phyloP scores from a whole-genome alignment of 2,797 vertebrate species.

The Clarias pachynema region DNA sequence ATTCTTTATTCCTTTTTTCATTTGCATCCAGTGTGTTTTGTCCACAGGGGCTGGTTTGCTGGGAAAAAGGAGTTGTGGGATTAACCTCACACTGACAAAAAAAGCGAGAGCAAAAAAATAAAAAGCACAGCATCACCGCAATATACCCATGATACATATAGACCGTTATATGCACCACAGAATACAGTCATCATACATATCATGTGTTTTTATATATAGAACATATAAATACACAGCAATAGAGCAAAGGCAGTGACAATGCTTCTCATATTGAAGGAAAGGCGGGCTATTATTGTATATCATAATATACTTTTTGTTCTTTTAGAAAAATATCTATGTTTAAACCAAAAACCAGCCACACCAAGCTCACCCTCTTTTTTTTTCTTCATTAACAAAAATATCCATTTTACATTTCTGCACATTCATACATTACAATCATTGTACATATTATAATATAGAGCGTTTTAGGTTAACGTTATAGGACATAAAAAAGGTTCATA shows the following conservation, averaged over 20 bases:
- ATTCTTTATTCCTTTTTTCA: not conserved
- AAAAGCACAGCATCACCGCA: slow-evolving; percentile 68
- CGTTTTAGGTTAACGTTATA: slow-evolving; percentile 59
- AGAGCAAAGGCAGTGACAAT: slow-evolving; percentile 76
- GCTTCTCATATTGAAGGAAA: slow-evolving; percentile 76
- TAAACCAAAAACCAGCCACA: slow-evolving; percentile 70
- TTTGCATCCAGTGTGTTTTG: slow-evolving; percentile 59
- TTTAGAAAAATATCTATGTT: slow-evolving; percentile 82
- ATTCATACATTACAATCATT: slow-evolving; percentile 83
- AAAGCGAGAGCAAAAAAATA: slow-evolving; percentile 55
- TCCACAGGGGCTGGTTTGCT: slow-evolving; percentile 53
- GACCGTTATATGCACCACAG: slow-evolving; percentile 69
- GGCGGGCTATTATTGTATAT: slow-evolving; percentile 66
- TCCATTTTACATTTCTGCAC: slow-evolving; percentile 76
- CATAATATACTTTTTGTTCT: slow-evolving; percentile 64
- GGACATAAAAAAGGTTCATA: slow-evolving; percentile 70
- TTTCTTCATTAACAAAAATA: slow-evolving; percentile 83
- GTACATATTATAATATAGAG: slow-evolving; percentile 71
- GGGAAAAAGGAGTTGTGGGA: slow-evolving; percentile 73
- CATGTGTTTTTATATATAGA: slow-evolving; percentile 76
- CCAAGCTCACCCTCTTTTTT: slow-evolving; percentile 63
- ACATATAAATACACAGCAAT: slow-evolving; percentile 75
- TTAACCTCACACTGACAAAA: slow-evolving; percentile 75
- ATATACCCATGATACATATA: slow-evolving; percentile 68
- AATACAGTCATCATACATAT: slow-evolving; percentile 62